Evolutionary conservation across 2,888 invertebrate genomes (phyloP), one percentile per base, ranked within the genome.

Genomic region (Drosophila putrida): DNA sequence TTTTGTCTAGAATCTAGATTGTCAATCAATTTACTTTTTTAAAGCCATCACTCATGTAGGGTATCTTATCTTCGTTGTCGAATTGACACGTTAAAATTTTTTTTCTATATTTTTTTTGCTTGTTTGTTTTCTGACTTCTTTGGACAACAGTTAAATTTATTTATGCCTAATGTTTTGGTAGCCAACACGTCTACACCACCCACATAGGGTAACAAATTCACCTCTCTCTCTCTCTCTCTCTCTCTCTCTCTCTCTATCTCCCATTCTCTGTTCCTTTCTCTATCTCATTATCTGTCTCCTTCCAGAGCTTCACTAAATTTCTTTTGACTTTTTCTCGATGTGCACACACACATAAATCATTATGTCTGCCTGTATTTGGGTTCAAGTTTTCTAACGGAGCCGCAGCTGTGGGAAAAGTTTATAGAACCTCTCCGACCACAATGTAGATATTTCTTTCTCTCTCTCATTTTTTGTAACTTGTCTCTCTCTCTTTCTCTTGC

Each of bases 141-240:
- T 41, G 62, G 57, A 66, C 58, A 75, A 69, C 53, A 63, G 68
- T 69, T 61, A 78, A 88, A 86, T 83, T 88, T 87, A 87, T 89
- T 87, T 86, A 80, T 77, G 75, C 74, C 60, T 70, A 71, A 71
- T 75, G 64, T 76, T 82, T 66, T 74, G 72, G 31, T 60, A 61
- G 78, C 60, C 78, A 63, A 72, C 63, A 75, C 77, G 62, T 71
- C 63, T 53, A 28, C 69, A 54, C 27, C 50, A 13, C 31, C 58
- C 47, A 36, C 2, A 20, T 20, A 2, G 20, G 20, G 20, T 3
- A 20, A 20, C 20, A 20, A 20, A 20, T 20, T 20, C 20, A 20
- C 20, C 20, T 20, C 13, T 3, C 10, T 2, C n/a, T 10, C 0
- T 10, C 4, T 39, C 15, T 6, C 27, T 20, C 9, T 13, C 4